phyloP scores from a whole-genome alignment of 2,888 invertebrate genomes.

The Sarcophaga carnaria region DNA sequence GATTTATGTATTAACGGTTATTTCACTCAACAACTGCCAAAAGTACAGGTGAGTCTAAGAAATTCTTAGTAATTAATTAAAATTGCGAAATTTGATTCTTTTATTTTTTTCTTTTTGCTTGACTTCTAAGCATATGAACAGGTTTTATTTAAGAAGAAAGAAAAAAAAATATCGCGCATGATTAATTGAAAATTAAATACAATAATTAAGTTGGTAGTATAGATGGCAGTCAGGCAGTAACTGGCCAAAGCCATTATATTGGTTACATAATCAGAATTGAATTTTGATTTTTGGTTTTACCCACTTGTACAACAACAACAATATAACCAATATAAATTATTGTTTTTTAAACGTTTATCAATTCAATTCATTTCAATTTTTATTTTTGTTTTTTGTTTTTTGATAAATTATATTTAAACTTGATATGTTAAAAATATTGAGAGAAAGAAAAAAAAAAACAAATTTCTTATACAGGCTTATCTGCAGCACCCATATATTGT shows the following conservation, averaged over 20 bases:
- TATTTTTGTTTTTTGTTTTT: constrained; percentile 17
- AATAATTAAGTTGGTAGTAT: constrained; percentile 15
- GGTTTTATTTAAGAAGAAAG: not conserved
- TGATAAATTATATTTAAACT: constrained; percentile 71
- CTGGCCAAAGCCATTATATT: not conserved
- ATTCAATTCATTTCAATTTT: constrained; percentile 68
- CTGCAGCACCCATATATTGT: constrained; percentile 55
- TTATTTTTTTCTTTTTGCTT: not conserved
- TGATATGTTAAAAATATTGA: constrained; percentile 43
- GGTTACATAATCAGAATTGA: constrained; percentile 75
- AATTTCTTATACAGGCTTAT: constrained; percentile 64
- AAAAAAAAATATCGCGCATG: constrained; percentile 16
- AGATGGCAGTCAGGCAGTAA: not conserved
- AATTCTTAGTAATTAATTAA: constrained; percentile 6
- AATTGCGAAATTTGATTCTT: not conserved
- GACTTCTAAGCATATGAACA: not conserved
- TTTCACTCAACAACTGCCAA: constrained; percentile 75
- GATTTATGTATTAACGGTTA: constrained; percentile 77
- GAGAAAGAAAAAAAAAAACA: not conserved
- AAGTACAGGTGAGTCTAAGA: constrained; percentile 76
- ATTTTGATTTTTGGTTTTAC: constrained; percentile 70
- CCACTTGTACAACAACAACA: constrained; percentile 60
- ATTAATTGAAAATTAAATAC: constrained; percentile 56
- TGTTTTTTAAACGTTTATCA: constrained; percentile 61
- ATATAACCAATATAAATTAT: constrained; percentile 48